phyloP scores from a whole-genome alignment of 1,140 invertebrate genomes.

The Bombus superbus region DNA sequence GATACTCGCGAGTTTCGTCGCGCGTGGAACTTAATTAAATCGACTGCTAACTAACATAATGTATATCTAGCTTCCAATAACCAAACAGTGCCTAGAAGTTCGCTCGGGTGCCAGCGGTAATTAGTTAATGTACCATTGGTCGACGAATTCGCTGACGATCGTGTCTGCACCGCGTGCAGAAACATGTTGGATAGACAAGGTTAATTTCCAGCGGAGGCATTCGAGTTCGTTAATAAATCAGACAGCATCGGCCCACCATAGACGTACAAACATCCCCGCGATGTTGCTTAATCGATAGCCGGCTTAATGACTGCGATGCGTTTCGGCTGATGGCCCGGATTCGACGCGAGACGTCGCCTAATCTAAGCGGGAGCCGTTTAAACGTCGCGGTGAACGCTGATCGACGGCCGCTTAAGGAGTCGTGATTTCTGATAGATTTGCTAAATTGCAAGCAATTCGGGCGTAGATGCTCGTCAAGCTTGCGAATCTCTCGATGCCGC shows the following conservation, averaged over 20 bases:
- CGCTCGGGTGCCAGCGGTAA: constrained; percentile 61
- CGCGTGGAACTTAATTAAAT: constrained; percentile 68
- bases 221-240: constrained; percentile 71
- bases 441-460: background rate
- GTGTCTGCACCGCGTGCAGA: constrained; percentile 56
- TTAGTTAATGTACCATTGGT: constrained; percentile 75
- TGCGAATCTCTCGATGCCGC: background rate
- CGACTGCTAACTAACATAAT: constrained; percentile 71
- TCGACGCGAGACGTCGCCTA: constrained; percentile 12
- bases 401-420: constrained; percentile 38
- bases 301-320: constrained; percentile 69
- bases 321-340: constrained; percentile 34
- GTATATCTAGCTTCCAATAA: constrained; percentile 65
- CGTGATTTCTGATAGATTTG: constrained; percentile 17
- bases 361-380: background rate
- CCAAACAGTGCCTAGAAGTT: constrained; percentile 42
- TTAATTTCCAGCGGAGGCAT: constrained; percentile 58
- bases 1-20: constrained; percentile 38
- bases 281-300: constrained; percentile 73
- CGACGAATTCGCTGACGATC: constrained; percentile 50
- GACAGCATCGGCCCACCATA: constrained; percentile 33
- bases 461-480: background rate
- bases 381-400: constrained; percentile 12
- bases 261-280: constrained; percentile 71
- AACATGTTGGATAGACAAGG: constrained; percentile 38